A percentile compares a stretch with the other conserved stretches of the same genome.
phyloP scores from a whole-genome alignment of 2,113 vertebrate species.

The Macaca nemestrina region DNA sequence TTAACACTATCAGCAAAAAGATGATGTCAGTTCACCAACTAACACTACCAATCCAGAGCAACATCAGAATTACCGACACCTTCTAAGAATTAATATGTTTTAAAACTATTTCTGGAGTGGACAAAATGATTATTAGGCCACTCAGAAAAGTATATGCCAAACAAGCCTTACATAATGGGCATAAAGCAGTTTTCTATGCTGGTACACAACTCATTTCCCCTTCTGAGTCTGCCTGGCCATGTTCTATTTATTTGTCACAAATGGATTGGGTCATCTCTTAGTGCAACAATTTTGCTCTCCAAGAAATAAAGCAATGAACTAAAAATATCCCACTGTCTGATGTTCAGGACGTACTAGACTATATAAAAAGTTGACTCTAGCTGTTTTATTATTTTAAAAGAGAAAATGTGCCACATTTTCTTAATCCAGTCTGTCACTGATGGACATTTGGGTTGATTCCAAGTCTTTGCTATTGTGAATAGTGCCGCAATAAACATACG shows the following conservation, averaged over 20 bases:
- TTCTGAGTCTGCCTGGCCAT: not conserved
- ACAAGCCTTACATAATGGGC: not conserved
- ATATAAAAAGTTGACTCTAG: not conserved
- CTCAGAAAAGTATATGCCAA: conserved; percentile 15
- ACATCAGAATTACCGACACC: not conserved
- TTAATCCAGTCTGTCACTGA: no score
- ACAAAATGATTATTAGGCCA: not conserved
- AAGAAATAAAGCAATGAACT: conserved; percentile 40
- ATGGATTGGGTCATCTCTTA: not conserved
- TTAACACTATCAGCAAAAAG: not conserved
- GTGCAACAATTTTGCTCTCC: conserved; percentile 6
- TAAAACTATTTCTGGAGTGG: not conserved
- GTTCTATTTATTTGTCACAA: conserved; percentile 5
- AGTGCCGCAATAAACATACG: no score
- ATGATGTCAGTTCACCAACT: not conserved
- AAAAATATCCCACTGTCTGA: conserved; percentile 44
- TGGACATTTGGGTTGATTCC: no score
- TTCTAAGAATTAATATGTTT: not conserved
- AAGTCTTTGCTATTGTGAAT: no score
- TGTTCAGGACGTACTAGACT: not conserved
- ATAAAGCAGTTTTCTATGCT: not conserved
- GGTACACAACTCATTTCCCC: not conserved
- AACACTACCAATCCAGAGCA: not conserved
- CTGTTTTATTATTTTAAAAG: conserved; percentile 30
- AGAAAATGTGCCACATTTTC: not conserved